Evolutionary conservation across 2,888 invertebrate species (phyloP), one percentile per base, ranked within the genome.

Genomic region (Pinctada fucata): DNA sequence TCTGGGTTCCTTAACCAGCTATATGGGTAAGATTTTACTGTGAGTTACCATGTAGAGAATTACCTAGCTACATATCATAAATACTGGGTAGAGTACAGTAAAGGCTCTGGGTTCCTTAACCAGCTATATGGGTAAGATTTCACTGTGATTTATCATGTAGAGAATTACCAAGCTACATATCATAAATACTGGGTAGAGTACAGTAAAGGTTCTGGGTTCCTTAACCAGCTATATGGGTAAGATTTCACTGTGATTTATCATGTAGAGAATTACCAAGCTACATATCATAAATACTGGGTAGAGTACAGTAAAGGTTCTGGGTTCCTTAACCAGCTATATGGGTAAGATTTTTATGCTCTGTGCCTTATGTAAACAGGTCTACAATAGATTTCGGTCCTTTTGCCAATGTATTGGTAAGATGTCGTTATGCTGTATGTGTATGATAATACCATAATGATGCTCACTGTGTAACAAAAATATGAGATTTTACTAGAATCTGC

Each of bases 21-120:
- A 13, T 45, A 49, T n/a, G 49, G 8, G 49, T 3, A 49, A n/a
- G 49, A 5, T n/a, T 16, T 49, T 31, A 31, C 31, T 31, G 31
- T 31, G 31, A 31, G 0, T 31, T 31, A 31, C 31, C 31, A 31
- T 31, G 31, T 31, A 31, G 94, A 94, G 84, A 94, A 94, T 80
- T 92, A 97, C 76, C 93, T 97, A 5, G 94, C 95, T 79, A 95
- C 96, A 79, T 99, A 99, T 91, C 96, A 97, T 92, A 94, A 94
- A 49, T 96, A 96, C 80, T 99, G 99, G 99, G 95, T 95, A 48
- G 95, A 97, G 92, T 99, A 97, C 93, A 97, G 97, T 81, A 95
- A 96, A 92, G 98, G 98, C 78, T 96, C 97, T 79, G 95, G 3
- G 10, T 51, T 45, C 52, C 52, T 71, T 1, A 2, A 3, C 45